Percentiles rank a stretch among this genome's conserved stretches.
Evolutionary conservation across 2,888 invertebrate species (phyloP).

Genomic region (Ametastegia equiseti): DNA sequence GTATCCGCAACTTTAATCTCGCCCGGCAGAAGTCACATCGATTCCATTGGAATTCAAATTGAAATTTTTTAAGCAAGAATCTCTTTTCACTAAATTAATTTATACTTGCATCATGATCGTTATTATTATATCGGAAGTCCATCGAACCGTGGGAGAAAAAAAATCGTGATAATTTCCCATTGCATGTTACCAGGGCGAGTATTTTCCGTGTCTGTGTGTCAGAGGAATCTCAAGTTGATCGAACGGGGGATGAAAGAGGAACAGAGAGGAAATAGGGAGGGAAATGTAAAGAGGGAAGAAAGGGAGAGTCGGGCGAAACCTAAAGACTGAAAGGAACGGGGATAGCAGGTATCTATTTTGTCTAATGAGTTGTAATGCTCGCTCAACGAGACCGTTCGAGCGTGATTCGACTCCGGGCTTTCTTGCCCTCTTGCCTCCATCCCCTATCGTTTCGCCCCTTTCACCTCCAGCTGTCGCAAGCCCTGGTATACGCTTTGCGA

Average conservation of each 20-base stretch:
- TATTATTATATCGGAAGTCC: no score
- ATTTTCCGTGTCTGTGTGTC: conserved; percentile 57
- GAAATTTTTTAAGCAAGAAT: no score
- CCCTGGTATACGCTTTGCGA: conserved; percentile 10
- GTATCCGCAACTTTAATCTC: no score
- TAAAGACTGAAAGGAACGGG: conserved; percentile 47
- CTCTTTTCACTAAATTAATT: no score
- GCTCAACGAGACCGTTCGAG: conserved; percentile 55
- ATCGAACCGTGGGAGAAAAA: not conserved
- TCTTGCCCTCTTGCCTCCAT: conserved; percentile 43
- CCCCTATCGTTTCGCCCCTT: conserved; percentile 15
- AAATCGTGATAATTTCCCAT: not conserved
- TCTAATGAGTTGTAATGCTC: conserved; percentile 61
- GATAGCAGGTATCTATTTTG: conserved; percentile 55
- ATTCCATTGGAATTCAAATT: no score
- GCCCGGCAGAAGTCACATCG: no score
- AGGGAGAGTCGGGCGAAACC: conserved; percentile 32
- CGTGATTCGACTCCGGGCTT: conserved; percentile 53
- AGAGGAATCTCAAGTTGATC: not conserved
- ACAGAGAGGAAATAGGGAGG: conserved; percentile 6
- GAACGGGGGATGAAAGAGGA: not conserved
- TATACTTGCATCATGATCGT: no score
- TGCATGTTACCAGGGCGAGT: conserved; percentile 52
- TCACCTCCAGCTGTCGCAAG: conserved; percentile 7
- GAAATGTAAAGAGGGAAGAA: conserved; percentile 35